phyloP scores from a whole-genome alignment of 1,140 invertebrate genomes.

The Pseudachorutes palmiensis region DNA sequence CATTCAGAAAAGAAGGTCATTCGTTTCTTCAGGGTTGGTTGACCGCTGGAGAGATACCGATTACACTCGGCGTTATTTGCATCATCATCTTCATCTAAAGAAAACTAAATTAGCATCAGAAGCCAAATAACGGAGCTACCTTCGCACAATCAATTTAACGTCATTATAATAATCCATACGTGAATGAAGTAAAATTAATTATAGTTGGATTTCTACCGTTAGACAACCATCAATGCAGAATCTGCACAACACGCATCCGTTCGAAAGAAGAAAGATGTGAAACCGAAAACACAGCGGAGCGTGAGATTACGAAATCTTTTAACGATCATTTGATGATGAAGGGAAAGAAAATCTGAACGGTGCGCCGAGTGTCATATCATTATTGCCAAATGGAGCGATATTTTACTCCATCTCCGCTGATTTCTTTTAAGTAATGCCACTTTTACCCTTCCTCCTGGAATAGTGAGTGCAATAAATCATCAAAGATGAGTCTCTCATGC shows the following conservation, averaged over 20 bases:
- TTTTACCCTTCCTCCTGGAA: background rate
- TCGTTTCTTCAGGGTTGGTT: background rate
- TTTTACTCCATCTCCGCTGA: background rate
- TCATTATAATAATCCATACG: background rate
- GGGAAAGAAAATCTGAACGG: no score
- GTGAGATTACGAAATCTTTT: no score
- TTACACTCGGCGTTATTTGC: background rate
- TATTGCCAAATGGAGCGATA: background rate
- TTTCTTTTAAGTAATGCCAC: background rate
- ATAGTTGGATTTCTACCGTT: no score
- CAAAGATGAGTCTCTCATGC: background rate
- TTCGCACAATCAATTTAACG: background rate
- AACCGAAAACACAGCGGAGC: no score
- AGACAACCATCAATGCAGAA: no score
- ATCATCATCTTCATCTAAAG: background rate
- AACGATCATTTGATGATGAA: no score
- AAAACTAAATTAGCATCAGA: background rate
- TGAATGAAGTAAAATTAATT: no score
- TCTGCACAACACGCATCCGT: no score
- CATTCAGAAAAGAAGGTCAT: background rate
- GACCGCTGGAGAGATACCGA: background rate
- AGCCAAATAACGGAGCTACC: background rate
- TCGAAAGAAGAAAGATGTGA: no score
- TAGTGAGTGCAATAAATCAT: background rate
- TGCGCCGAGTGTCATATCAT: background rate